Percentiles rank a stretch among this genome's conserved stretches.
These are phyloP conservation scores for Stenurella melanura DNA, from an alignment of 2,888 invertebrate genomes.

Conservation along the genomic window DNA sequence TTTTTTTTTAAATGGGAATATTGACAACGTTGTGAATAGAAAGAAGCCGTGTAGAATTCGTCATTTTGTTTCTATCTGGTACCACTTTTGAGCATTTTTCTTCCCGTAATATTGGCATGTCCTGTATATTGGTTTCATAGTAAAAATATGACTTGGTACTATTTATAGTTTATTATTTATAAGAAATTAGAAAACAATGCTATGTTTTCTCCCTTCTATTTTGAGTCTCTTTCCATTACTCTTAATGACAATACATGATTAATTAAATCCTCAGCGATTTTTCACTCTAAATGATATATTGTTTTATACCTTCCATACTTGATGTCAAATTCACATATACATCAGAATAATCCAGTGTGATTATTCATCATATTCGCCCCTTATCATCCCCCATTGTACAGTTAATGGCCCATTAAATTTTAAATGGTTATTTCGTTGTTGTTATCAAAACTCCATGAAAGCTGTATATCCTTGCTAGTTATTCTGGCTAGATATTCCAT, in stretches of 20 bases:
- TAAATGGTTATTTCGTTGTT: slow-evolving; percentile 33
- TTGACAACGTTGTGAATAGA: too few species aligned
- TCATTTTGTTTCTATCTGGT: too few species aligned
- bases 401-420: slow-evolving; percentile 32
- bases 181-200: too few species aligned
- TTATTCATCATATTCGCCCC: slow-evolving; percentile 35
- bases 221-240: too few species aligned
- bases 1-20: too few species aligned
- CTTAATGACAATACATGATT: not conserved
- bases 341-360: slow-evolving; percentile 22
- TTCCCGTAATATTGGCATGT: too few species aligned
- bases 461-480: slow-evolving; percentile 14
- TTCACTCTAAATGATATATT: not conserved
- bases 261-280: slow-evolving; percentile 9
- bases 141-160: too few species aligned
- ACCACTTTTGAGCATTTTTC: too few species aligned
- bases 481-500: slow-evolving; percentile 13
- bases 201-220: too few species aligned
- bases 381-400: slow-evolving; percentile 24
- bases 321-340: slow-evolving; percentile 25
- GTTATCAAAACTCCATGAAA: slow-evolving; percentile 13
- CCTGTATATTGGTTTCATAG: too few species aligned
- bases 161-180: too few species aligned
- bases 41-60: too few species aligned
- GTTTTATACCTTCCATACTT: not conserved